Evolutionary conservation across 2,113 vertebrate species (phyloP).

Genomic region (Canis aureus): DNA sequence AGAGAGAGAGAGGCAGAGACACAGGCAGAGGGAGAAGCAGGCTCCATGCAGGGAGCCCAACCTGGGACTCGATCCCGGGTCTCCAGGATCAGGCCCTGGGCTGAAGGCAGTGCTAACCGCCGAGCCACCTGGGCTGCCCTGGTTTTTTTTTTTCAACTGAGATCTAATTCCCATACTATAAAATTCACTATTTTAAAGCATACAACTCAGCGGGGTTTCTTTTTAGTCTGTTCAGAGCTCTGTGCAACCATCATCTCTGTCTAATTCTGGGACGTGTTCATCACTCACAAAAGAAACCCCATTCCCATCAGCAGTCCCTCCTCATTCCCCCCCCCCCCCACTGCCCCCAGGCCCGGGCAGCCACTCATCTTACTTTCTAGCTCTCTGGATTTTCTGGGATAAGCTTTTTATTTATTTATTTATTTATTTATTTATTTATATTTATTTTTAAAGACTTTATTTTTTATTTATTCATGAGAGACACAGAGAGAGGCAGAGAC

Average conservation of each 20-base stretch:
- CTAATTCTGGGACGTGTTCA: not conserved
- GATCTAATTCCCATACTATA: not conserved
- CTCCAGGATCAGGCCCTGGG: not conserved
- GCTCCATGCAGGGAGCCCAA: not conserved
- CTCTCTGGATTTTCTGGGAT: not conserved
- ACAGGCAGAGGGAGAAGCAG: not conserved
- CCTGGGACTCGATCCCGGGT: not conserved
- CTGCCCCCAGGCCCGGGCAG: not conserved
- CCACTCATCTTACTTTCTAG: not conserved
- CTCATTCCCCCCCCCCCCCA: accelerated
- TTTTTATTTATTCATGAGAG: not conserved
- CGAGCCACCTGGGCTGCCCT: not conserved
- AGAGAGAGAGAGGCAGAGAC: not conserved
- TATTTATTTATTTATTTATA: too few species aligned
- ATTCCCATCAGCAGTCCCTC: not conserved
- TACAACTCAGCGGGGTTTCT: not conserved
- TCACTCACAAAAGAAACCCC: not conserved
- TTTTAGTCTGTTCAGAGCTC: not conserved
- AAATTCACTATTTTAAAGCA: not conserved
- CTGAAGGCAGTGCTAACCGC: not conserved
- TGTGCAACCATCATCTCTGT: not conserved
- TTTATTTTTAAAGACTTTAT: not conserved
- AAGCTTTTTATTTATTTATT: too few species aligned
- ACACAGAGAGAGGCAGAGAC: not conserved
- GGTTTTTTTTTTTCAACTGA: not conserved